These are phyloP conservation scores for Grammomys dolichurus DNA, from an alignment of 2,113 vertebrate species.

Conservation along the genomic window DNA sequence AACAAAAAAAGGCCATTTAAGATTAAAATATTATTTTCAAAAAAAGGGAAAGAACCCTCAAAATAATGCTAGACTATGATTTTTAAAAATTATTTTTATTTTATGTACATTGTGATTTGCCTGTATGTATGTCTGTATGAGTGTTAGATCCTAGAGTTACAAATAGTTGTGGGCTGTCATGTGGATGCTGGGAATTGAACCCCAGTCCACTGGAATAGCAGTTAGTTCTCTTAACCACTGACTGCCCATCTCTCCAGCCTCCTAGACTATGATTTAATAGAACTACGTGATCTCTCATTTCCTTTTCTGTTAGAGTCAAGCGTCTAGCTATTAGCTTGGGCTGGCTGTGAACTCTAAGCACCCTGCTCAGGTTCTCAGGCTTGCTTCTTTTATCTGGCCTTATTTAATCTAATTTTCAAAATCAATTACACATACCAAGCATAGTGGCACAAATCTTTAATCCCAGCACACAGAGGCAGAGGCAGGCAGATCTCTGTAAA, in stretches of 20 bases:
- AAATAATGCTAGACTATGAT: not conserved
- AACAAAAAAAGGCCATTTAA: not conserved
- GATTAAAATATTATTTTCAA: slow-evolving; percentile 42
- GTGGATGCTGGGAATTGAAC: no score
- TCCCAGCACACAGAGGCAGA: not conserved
- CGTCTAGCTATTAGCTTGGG: not conserved
- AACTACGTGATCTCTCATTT: not conserved
- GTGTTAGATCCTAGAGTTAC: no score
- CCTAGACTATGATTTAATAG: slow-evolving; percentile 15
- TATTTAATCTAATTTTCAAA: slow-evolving; percentile 41
- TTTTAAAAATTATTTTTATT: not conserved
- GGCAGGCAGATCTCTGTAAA: not conserved
- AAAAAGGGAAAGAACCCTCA: not conserved
- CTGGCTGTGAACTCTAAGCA: not conserved
- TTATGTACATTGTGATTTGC: no score
- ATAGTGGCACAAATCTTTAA: not conserved
- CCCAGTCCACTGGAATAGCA: no score
- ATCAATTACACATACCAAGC: not conserved
- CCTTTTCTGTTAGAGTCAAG: not conserved
- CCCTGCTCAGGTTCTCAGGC: not conserved
- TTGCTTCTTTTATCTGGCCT: not conserved
- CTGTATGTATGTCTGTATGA: no score
- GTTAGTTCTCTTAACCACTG: no score
- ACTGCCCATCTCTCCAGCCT: no score
- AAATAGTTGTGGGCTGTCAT: no score